phyloP scores from a whole-genome alignment of 2,888 invertebrate species.

The Tuta absoluta region DNA sequence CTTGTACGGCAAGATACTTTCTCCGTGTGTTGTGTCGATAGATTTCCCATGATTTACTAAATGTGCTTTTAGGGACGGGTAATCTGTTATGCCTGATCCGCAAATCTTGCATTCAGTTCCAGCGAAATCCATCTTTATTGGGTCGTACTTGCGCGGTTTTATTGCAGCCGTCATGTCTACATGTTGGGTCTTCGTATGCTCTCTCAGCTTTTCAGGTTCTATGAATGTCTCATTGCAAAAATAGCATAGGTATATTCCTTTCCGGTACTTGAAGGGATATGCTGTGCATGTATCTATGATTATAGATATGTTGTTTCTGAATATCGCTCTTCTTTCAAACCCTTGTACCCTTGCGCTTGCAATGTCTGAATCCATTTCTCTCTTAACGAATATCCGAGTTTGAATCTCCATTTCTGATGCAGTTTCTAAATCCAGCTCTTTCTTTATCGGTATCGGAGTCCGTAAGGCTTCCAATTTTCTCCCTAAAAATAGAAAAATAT shows the following conservation, averaged over 20 bases:
- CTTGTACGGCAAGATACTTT: conserved; percentile 70
- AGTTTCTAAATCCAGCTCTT: conserved; percentile 52
- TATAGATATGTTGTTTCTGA: conserved; percentile 65
- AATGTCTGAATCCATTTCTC: conserved; percentile 50
- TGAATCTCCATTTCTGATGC: conserved; percentile 46
- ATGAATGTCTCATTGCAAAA: conserved; percentile 68
- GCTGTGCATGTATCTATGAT: conserved; percentile 68
- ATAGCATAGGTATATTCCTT: conserved; percentile 69
- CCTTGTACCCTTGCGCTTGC: conserved; percentile 41
- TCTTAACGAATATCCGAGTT: conserved; percentile 45
- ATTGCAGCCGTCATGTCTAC: conserved; percentile 51
- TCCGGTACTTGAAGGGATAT: conserved; percentile 73
- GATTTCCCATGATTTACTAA: conserved; percentile 57
- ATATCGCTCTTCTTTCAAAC: conserved; percentile 60
- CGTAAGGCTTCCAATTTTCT: conserved; percentile 59
- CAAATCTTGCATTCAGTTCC: conserved; percentile 63
- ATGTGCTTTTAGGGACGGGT: conserved; percentile 60
- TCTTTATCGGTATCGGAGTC: conserved; percentile 43
- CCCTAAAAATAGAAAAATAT: conserved; percentile 78
- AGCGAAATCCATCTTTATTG: conserved; percentile 70
- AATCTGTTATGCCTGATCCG: conserved; percentile 52
- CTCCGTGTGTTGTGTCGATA: conserved; percentile 63
- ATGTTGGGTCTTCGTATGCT: conserved; percentile 60
- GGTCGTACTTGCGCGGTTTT: conserved; percentile 70
- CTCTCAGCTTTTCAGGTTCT: conserved; percentile 68